Evolutionary conservation across 2,888 invertebrate genomes (phyloP).

Genomic region (Dryobotodes eremita): DNA sequence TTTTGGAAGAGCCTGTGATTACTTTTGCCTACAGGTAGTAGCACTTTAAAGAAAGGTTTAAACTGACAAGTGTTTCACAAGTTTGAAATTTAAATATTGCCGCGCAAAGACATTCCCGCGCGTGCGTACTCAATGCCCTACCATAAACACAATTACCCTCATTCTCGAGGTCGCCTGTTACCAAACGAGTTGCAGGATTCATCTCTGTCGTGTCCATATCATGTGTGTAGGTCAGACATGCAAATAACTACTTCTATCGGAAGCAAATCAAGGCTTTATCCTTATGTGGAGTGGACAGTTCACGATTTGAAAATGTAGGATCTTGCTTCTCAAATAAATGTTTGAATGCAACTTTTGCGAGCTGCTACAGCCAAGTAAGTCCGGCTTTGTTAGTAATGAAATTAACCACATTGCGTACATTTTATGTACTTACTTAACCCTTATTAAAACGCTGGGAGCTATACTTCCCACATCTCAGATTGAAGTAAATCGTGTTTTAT

Average conservation of each 20-base stretch:
- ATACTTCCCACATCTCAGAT: no score
- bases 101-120: conserved; percentile 13
- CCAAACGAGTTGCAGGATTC: conserved; percentile 70
- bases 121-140: conserved; percentile 4
- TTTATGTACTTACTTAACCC: no score
- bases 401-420: not conserved
- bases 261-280: conserved; percentile 79
- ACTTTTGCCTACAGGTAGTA: conserved; percentile 1
- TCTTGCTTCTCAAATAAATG: conserved; percentile 42
- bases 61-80: conserved; percentile 15
- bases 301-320: conserved; percentile 67
- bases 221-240: conserved; percentile 76
- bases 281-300: conserved; percentile 60
- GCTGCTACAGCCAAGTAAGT: not conserved
- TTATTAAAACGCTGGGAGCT: no score
- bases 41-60: conserved; percentile 14
- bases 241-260: conserved; percentile 83
- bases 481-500: no score
- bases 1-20: not conserved
- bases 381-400: not conserved
- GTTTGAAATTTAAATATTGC: conserved; percentile 33
- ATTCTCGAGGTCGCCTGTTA: conserved; percentile 58
- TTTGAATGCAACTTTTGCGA: conserved; percentile 1
- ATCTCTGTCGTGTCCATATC: conserved; percentile 70
- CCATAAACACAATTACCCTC: conserved; percentile 57